Evolutionary conservation across 2,113 vertebrate species (phyloP).

Genomic region (Heterocephalus glaber): DNA sequence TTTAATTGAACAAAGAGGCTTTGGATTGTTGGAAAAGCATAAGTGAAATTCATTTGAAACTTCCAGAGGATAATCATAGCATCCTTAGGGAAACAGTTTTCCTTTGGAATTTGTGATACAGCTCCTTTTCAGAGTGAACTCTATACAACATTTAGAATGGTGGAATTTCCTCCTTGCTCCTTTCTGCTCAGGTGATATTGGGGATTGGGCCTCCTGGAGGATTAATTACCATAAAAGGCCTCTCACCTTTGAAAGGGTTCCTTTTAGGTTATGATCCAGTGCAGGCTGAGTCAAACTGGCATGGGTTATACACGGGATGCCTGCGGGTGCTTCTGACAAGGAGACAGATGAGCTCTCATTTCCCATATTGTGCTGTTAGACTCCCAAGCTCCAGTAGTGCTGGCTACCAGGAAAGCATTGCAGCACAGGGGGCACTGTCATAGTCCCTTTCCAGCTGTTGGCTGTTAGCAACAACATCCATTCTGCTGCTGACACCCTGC

Average conservation of each 20-base stretch:
- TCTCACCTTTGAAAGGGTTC: slow-evolving; percentile 67
- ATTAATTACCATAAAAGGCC: slow-evolving; percentile 78
- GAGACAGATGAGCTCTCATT: slow-evolving; percentile 78
- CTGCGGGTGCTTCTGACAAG: slow-evolving; percentile 72
- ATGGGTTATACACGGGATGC: slow-evolving; percentile 60
- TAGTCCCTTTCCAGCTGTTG: slow-evolving; percentile 77
- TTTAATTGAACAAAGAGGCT: not conserved
- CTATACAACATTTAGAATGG: not conserved
- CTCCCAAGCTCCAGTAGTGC: slow-evolving; percentile 11
- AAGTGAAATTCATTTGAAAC: slow-evolving; percentile 13
- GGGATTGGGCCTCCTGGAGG: slow-evolving; percentile 72
- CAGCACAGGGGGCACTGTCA: slow-evolving; percentile 68
- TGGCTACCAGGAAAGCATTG: slow-evolving; percentile 57
- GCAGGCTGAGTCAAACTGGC: slow-evolving; percentile 59
- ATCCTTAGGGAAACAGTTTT: slow-evolving; percentile 11
- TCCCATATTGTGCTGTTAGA: slow-evolving; percentile 58
- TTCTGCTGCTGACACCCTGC: slow-evolving; percentile 67
- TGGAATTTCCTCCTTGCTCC: slow-evolving; percentile 56
- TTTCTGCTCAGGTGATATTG: slow-evolving; percentile 66
- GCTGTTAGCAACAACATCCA: slow-evolving; percentile 74
- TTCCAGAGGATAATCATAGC: not conserved
- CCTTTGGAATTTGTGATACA: not conserved
- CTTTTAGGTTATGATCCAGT: slow-evolving; percentile 73
- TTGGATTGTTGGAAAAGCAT: slow-evolving; percentile 22
- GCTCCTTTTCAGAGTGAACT: not conserved